phyloP scores from a whole-genome alignment of 1,140 invertebrate species.

The Apis mellifera region DNA sequence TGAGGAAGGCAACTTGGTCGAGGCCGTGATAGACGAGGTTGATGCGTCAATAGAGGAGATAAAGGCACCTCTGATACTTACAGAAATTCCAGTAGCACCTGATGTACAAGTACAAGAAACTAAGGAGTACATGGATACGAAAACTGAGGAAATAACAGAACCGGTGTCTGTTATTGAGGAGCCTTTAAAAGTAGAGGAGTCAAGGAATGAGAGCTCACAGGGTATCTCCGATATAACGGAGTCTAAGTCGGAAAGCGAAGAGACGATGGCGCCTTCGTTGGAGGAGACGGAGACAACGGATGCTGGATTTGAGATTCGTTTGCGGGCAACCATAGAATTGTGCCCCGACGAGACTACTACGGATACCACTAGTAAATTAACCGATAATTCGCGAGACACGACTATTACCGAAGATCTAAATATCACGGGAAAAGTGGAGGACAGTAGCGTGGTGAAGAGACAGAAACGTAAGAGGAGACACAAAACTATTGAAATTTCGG shows the following conservation, averaged over 20 bases:
- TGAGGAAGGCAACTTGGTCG: not conserved
- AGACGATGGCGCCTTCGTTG: conserved; percentile 28
- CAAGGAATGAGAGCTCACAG: not conserved
- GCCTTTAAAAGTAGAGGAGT: not conserved
- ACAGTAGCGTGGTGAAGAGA: conserved; percentile 11
- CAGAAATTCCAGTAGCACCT: conserved; percentile 61
- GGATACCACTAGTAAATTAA: conserved; percentile 51
- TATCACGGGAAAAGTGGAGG: not conserved
- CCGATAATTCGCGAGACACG: conserved; percentile 60
- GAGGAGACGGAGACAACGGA: conserved; percentile 68
- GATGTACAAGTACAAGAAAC: conserved; percentile 64
- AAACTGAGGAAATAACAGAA: not conserved
- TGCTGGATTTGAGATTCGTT: conserved; percentile 72
- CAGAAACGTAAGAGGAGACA: conserved; percentile 59
- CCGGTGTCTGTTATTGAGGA: not conserved
- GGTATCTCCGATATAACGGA: not conserved
- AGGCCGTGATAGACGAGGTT: not conserved
- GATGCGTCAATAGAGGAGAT: not conserved
- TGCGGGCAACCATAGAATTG: conserved; percentile 76
- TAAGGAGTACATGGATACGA: not conserved
- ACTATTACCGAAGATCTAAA: conserved; percentile 64
- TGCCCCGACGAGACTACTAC: conserved; percentile 63
- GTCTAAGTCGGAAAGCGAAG: conserved; percentile 27
- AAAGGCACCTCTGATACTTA: conserved; percentile 21
- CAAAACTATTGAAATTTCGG: conserved; percentile 52